Evolutionary conservation across 2,113 vertebrate genomes (phyloP), one percentile per base, ranked within the genome.

Genomic region (Pelmatolapia mariae): DNA sequence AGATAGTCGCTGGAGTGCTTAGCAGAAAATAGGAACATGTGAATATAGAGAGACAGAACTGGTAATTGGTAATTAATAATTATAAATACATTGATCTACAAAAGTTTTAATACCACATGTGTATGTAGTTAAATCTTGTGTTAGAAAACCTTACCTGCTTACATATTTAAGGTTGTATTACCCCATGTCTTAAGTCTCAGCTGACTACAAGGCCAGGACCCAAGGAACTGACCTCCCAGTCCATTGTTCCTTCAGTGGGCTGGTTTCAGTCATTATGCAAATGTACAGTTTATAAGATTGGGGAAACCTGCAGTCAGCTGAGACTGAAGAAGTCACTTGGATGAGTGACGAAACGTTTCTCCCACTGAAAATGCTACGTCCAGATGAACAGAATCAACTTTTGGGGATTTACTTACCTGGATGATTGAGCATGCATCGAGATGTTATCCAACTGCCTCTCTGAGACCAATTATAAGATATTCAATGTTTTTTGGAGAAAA

Each of bases 291-390:
- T 29, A 29, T 29, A 29, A 6, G 29, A 29, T 29, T 29, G 29
- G 29, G 29, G 29, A 29, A 29, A 29, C 29, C 29, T 29, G 29
- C 29, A 29, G 29, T 29, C 29, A 29, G 56, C 3, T 59, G 24
- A 59, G 56, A 29, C 56, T 29, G 24, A 59, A 59, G 56, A 59
- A 59, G 56, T 59, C 26, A 59, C 56, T 59, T 59, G 56, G 56
- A 29, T 0, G 8, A 59, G 26, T 59, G 56, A 59, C 0, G 5
- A 59, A 0, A 59, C 8, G 1, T 26, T 59, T 29, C 0, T 3
- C 56, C 24, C 56, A 59, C 56, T 29, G 29, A 59, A 59, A 59
- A 9, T 1, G 4, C 13, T 59, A 59, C 56, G 3, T 59, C 24
- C 56, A 59, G 56, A 59, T 59, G 13, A 29, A 59, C 24, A 16